Evolutionary conservation across 2,888 invertebrate species (phyloP).

Genomic region (Mylabris sibirica): DNA sequence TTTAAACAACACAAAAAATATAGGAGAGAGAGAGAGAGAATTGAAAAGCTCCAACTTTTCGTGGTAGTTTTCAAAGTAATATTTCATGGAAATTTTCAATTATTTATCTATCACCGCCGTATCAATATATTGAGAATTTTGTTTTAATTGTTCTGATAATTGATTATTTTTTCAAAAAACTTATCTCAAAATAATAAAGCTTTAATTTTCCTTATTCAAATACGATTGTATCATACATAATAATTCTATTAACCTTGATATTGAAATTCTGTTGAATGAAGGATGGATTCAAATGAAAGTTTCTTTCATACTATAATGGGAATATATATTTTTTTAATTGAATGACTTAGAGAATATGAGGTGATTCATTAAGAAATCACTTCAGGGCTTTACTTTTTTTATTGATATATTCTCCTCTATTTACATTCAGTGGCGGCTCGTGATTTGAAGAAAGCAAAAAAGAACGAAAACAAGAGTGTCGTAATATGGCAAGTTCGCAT

Average conservation of each 20-base stretch:
- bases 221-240: not conserved
- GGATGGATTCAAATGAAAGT: not conserved
- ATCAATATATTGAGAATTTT: too few relatives aligned
- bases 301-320: not conserved
- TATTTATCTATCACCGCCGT: too few relatives aligned
- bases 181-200: too few relatives aligned
- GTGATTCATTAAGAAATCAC: not conserved
- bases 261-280: constrained; percentile 1
- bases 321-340: not conserved
- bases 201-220: not conserved
- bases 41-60: not conserved
- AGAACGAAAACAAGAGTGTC: too few relatives aligned
- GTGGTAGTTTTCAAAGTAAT: not conserved
- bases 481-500: too few relatives aligned
- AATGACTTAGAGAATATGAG: not conserved
- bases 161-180: too few relatives aligned
- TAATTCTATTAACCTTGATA: constrained; percentile 5
- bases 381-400: not conserved
- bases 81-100: not conserved
- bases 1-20: not conserved
- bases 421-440: not conserved
- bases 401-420: not conserved
- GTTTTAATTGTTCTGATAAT: too few relatives aligned
- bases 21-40: too few relatives aligned
- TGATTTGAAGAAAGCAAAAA: too few relatives aligned